A percentile compares a stretch with the other conserved stretches of the same genome.
phyloP scores from a whole-genome alignment of 2,888 invertebrate species.

The Leucoma salicis region DNA sequence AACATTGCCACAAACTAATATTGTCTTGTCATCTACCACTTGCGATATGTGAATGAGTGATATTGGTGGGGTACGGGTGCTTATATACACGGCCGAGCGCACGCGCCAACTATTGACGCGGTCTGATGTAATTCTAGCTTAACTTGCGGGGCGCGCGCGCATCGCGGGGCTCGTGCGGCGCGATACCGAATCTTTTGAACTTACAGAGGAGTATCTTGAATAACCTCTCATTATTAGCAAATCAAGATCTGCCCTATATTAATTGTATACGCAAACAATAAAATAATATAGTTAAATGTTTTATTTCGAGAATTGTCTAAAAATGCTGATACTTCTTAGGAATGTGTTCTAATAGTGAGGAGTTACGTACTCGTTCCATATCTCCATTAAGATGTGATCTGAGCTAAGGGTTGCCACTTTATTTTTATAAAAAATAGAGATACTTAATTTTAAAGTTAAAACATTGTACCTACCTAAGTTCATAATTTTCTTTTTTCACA shows the following conservation, averaged over 20 bases:
- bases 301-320: too few species aligned
- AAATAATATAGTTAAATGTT: too few species aligned
- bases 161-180: conserved; percentile 5
- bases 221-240: background rate
- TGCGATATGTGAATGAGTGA: conserved; percentile 66
- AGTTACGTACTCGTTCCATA: too few species aligned
- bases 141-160: conserved; percentile 56
- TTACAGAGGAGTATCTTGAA: background rate
- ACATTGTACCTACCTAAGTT: too few species aligned
- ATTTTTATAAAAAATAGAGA: too few species aligned
- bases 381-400: too few species aligned
- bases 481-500: too few species aligned
- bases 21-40: conserved; percentile 67
- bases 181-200: background rate
- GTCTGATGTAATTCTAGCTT: conserved; percentile 68
- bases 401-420: too few species aligned
- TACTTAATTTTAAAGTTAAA: too few species aligned
- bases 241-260: too few species aligned
- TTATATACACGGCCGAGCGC: conserved; percentile 65
- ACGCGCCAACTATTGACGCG: conserved; percentile 15
- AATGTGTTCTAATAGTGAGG: too few species aligned
- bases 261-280: background rate
- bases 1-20: conserved; percentile 77
- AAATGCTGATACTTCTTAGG: too few species aligned
- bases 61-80: conserved; percentile 28